Evolutionary conservation across 2,113 vertebrate species (phyloP), one percentile per base, ranked within the genome.

Genomic region (Oostethus manadensis): DNA sequence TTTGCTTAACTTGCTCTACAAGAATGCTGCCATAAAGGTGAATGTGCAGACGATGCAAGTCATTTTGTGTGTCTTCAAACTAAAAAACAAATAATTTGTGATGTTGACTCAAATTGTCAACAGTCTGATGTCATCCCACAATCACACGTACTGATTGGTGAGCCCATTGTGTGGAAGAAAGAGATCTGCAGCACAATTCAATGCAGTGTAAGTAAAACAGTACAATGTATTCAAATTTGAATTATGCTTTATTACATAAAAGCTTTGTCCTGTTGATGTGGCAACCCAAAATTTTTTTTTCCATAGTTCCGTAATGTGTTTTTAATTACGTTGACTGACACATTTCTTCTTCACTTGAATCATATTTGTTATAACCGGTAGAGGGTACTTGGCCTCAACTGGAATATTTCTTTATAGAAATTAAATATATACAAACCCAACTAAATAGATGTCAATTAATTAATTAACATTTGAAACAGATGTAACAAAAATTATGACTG

Each of bases 1-100:
- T 3, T 64, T 90, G 51, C 63, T 92, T 44, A 62, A 88, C 4
- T 51, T 66, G 29, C 55, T 92, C 8, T 88, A 88, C 18, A 56
- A 60, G 33, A 62, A 72, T 7, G 47, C 13, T 0, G 54, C 51
- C 22, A 15, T 47, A 3, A 64, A 84, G 68, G 87, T 83, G 51
- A 58, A 56, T 54, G 35, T 35, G 17, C n/a, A 29, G n/a, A 35
- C 51, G 29, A 2, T 16, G 14, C 23, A 18, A 18, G 10, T 10
- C 10, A 33, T 38, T 54, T n/a, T 16, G 10, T 18, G 11, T 13
- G 16, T 29, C 10, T n/a, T 18, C 23, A 40, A 6, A n/a, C n/a
- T n/a, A n/a, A 38, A 55, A 55, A 40, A 6, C 10, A 16, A 20
- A 13, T 10, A 1, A 13, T 14, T 20, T 55, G 33, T 35, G 10